Percentiles rank a stretch among this genome's conserved stretches.
phyloP scores from a whole-genome alignment of 2,113 vertebrate species.

The Lepus timidus region DNA sequence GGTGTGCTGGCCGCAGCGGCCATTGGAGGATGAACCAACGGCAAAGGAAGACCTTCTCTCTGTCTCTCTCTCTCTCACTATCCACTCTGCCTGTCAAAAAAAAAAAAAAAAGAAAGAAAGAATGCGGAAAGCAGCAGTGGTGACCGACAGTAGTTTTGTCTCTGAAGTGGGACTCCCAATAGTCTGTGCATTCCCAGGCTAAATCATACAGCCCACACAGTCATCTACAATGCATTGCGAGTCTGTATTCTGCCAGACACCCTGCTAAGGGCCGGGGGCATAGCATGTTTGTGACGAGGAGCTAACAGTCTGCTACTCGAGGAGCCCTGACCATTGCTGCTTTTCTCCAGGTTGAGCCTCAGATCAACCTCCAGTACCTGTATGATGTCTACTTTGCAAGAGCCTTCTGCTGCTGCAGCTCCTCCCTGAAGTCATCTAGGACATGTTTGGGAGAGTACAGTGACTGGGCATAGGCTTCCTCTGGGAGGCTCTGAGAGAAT shows the following conservation, averaged over 20 bases:
- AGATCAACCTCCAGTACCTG: not conserved
- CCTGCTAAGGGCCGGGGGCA: not conserved
- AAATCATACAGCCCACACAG: not conserved
- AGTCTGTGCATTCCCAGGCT: not conserved
- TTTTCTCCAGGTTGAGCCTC: not conserved
- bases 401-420: not conserved
- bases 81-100: too few relatives aligned
- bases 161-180: not conserved
- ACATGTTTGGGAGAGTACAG: not conserved
- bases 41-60: too few relatives aligned
- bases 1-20: too few relatives aligned
- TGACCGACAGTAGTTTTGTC: too few relatives aligned
- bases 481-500: not conserved
- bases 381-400: not conserved
- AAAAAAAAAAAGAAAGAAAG: too few relatives aligned
- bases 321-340: not conserved
- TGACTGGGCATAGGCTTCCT: not conserved
- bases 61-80: too few relatives aligned
- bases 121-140: not conserved
- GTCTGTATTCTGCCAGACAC: not conserved
- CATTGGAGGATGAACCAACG: too few relatives aligned
- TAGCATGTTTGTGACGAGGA: not conserved
- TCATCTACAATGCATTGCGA: not conserved
- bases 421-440: not conserved
- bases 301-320: not conserved